Evolutionary conservation across 2,113 vertebrate genomes (phyloP).

Genomic region (Seriola aureovittata): DNA sequence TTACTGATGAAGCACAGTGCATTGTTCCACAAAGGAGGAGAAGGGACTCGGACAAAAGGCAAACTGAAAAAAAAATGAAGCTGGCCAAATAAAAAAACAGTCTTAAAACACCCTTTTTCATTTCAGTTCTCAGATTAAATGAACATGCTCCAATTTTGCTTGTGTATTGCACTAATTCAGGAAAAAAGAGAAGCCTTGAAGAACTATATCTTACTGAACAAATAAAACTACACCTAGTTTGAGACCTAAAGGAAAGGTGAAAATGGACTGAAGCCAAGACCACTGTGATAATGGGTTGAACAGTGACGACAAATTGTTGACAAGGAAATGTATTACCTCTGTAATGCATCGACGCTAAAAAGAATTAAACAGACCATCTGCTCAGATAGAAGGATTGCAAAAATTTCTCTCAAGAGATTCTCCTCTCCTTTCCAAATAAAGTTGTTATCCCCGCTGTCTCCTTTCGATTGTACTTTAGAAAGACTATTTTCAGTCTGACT

Average conservation of each 20-base stretch:
- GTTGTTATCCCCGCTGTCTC: background rate
- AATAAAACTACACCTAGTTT: background rate
- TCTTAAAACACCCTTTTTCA: slow-evolving; percentile 1
- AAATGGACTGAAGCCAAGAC: background rate
- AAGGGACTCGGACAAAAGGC: slow-evolving; percentile 26
- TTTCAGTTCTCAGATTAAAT: slow-evolving; percentile 9
- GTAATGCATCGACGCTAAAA: background rate
- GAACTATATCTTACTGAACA: background rate
- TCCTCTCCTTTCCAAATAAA: background rate
- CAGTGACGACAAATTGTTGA: background rate
- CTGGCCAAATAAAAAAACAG: slow-evolving; percentile 22
- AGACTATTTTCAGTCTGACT: background rate
- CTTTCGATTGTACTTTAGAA: background rate
- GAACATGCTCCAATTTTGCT: slow-evolving; percentile 1
- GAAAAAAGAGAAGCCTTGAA: slow-evolving; percentile 5
- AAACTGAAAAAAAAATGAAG: slow-evolving; percentile 28
- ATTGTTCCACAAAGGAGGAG: slow-evolving; percentile 36
- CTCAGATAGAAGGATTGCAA: background rate
- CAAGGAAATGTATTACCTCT: background rate
- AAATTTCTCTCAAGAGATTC: background rate
- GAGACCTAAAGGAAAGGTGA: background rate
- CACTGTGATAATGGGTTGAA: background rate
- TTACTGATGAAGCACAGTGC: slow-evolving; percentile 6
- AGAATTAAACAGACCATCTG: background rate
- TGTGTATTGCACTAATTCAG: slow-evolving; percentile 16